Evolutionary conservation across 2,888 invertebrate genomes (phyloP).

Genomic region (Barypeithes pellucidus): DNA sequence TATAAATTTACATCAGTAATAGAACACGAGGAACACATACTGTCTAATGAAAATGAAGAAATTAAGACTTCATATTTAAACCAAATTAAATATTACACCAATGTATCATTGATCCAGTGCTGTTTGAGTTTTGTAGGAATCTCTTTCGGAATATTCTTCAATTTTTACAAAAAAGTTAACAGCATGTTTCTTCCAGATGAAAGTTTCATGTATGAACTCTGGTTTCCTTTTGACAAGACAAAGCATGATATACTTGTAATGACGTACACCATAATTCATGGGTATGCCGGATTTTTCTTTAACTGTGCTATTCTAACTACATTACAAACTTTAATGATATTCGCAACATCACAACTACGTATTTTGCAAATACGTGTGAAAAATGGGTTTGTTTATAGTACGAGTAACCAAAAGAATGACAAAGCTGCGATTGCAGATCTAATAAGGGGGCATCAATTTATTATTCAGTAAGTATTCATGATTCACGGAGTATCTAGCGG

Average conservation of each 20-base stretch:
- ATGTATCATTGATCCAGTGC: not conserved
- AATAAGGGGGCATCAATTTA: constrained; percentile 34
- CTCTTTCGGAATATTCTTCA: constrained; percentile 9
- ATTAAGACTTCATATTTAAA: constrained; percentile 14
- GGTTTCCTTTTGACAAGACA: constrained; percentile 37
- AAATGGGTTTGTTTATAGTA: constrained; percentile 11
- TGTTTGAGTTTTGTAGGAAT: not conserved
- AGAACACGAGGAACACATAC: constrained; percentile 17
- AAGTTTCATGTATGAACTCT: constrained; percentile 40
- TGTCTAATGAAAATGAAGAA: constrained; percentile 10
- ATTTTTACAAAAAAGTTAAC: constrained; percentile 25
- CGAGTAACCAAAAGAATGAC: not conserved
- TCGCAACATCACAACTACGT: constrained; percentile 29
- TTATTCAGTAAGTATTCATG: constrained; percentile 31
- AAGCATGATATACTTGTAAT: constrained; percentile 28
- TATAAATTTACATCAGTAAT: constrained; percentile 27
- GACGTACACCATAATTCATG: constrained; percentile 25
- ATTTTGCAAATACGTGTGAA: constrained; percentile 32
- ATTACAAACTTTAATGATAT: constrained; percentile 38
- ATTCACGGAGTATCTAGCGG: too few species aligned
- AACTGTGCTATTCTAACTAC: constrained; percentile 36
- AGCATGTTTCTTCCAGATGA: constrained; percentile 6
- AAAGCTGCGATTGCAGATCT: not conserved
- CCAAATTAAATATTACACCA: constrained; percentile 21
- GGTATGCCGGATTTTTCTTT: constrained; percentile 35